phyloP scores from a whole-genome alignment of 1,140 invertebrate genomes.

The Drosophila cardini region DNA sequence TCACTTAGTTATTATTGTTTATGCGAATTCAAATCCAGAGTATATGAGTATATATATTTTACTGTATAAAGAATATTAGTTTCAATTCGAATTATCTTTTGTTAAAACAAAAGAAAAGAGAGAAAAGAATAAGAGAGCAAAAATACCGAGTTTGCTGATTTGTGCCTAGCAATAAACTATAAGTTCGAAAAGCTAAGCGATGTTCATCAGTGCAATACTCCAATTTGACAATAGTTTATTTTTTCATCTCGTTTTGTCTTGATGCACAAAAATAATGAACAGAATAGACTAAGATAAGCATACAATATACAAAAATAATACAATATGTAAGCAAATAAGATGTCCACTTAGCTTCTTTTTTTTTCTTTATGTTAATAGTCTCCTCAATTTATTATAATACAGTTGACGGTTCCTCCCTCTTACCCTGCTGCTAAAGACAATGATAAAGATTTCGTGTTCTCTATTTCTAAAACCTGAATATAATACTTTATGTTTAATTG shows the following conservation, averaged over 20 bases:
- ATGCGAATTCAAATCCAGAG: neutral
- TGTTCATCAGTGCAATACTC: slow-evolving; percentile 47
- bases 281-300: slow-evolving; percentile 12
- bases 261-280: slow-evolving; percentile 12
- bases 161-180: slow-evolving; percentile 29
- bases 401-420: neutral
- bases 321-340: slow-evolving; percentile 3
- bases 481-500: slow-evolving; percentile 15
- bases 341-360: neutral
- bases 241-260: slow-evolving; percentile 3
- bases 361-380: neutral
- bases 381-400: neutral
- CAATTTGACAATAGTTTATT: neutral
- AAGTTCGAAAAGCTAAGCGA: slow-evolving; percentile 28
- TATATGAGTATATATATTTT: neutral
- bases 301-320: slow-evolving; percentile 4
- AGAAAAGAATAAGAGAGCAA: neutral
- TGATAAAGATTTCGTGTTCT: slow-evolving; percentile 25
- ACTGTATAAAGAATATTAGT: neutral
- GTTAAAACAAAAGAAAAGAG: neutral
- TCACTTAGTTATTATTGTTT: slow-evolving; percentile 10
- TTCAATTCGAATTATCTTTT: slow-evolving; percentile 4
- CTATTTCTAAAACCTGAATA: slow-evolving; percentile 13
- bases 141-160: slow-evolving; percentile 5
- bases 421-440: slow-evolving; percentile 23